Conservation (phyloP, 2,797 vertebrate species). For the Podarcis lilfordi region DNA sequence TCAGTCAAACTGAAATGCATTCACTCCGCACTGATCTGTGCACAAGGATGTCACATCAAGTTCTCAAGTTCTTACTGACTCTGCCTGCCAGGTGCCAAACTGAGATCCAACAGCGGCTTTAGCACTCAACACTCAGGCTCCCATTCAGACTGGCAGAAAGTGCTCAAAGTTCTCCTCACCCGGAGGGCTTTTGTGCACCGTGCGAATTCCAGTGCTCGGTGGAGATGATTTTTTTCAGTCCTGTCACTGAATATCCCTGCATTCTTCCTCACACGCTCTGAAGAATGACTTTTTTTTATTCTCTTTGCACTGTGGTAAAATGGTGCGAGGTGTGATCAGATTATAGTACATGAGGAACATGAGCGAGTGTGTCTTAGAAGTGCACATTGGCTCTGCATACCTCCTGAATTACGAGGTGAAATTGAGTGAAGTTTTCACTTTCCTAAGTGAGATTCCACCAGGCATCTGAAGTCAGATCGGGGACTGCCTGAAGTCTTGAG, state of each 20-base stretch:
- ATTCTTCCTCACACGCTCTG: background rate
- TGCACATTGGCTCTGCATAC: background rate
- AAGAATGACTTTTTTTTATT: background rate
- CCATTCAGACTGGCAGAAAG: background rate
- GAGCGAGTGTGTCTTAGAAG: too few relatives aligned
- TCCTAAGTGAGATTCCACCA: too few relatives aligned
- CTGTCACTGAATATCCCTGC: background rate
- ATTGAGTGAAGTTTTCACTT: too few relatives aligned
- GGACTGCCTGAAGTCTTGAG: too few relatives aligned
- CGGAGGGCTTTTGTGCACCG: background rate
- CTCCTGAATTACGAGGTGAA: too few relatives aligned
- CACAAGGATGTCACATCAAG: background rate
- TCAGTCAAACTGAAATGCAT: constrained; percentile 8
- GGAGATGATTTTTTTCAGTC: background rate
- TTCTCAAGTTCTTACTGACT: background rate
- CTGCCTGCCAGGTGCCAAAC: constrained; percentile 1
- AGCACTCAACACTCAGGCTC: background rate
- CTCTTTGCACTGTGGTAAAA: background rate
- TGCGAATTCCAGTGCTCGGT: background rate
- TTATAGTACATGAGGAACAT: background rate
- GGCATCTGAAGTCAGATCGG: too few relatives aligned
- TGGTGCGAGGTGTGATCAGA: background rate
- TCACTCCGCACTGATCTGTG: background rate
- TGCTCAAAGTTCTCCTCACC: background rate
- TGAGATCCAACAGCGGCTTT: background rate